phyloP scores from a whole-genome alignment of 2,113 vertebrate species.

The Megaceryle maxima region DNA sequence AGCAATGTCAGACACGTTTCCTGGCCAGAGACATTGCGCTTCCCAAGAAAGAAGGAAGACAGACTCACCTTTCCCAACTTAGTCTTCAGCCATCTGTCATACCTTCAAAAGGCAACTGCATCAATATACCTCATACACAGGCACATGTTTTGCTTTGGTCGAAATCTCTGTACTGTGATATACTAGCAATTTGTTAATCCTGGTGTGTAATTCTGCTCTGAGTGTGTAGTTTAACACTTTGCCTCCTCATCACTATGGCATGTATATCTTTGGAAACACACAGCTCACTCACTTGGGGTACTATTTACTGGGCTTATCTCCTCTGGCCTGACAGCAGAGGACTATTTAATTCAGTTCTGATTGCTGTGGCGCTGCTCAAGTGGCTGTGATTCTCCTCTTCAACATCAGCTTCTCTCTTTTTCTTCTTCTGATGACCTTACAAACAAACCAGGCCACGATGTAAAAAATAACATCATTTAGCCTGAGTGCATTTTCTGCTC shows the following conservation, averaged over 20 bases:
- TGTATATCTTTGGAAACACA: neutral
- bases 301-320: neutral
- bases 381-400: neutral
- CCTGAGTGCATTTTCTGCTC: neutral
- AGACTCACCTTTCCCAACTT: neutral
- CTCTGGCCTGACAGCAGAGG: neutral
- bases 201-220: neutral
- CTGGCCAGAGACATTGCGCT: neutral
- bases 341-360: neutral
- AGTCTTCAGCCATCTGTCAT: neutral
- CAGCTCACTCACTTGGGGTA: neutral
- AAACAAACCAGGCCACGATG: neutral
- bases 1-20: neutral
- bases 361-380: neutral
- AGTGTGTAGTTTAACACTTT: neutral
- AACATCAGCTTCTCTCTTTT: neutral
- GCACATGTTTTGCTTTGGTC: neutral
- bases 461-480: neutral
- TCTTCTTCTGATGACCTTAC: neutral
- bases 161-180: neutral
- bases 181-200: neutral
- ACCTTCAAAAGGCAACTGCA: neutral
- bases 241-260: neutral
- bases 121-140: neutral
- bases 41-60: neutral